Conservation (phyloP, 2,797 vertebrate species). For the Chelon auratus region DNA sequence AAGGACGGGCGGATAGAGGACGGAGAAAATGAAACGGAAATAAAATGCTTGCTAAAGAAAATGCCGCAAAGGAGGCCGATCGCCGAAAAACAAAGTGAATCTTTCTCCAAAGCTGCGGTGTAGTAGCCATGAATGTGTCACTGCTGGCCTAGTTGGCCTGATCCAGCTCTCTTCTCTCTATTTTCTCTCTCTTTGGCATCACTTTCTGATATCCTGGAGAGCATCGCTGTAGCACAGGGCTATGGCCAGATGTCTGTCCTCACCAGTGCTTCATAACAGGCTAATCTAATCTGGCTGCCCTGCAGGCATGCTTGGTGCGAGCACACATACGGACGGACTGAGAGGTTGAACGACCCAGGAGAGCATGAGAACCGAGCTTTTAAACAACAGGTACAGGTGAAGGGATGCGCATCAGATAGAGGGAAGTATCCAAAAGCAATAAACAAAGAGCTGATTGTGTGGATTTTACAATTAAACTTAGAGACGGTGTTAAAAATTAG, state of each 20-base stretch:
- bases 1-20: neutral
- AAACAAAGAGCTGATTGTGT: neutral
- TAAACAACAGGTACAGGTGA: neutral
- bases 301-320: conserved; percentile 29
- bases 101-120: conserved; percentile 42
- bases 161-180: conserved; percentile 58
- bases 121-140: conserved; percentile 54
- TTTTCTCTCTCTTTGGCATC: conserved; percentile 68
- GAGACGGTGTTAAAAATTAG: neutral
- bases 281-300: conserved; percentile 69
- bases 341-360: conserved; percentile 24
- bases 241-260: conserved; percentile 76
- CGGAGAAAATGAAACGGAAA: neutral
- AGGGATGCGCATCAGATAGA: neutral
- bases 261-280: conserved; percentile 64
- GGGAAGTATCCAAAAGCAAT: neutral
- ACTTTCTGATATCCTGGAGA: conserved; percentile 74
- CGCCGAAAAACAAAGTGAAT: conserved; percentile 27
- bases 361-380: conserved; percentile 35
- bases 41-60: neutral
- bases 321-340: conserved; percentile 21
- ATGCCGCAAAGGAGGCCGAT: conserved; percentile 6
- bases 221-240: conserved; percentile 53
- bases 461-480: neutral
- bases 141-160: conserved; percentile 72